Percentiles rank a stretch among this genome's conserved stretches.
Evolutionary conservation across 1,140 invertebrate genomes (phyloP).

Genomic region (Drosophila lacteicornis): DNA sequence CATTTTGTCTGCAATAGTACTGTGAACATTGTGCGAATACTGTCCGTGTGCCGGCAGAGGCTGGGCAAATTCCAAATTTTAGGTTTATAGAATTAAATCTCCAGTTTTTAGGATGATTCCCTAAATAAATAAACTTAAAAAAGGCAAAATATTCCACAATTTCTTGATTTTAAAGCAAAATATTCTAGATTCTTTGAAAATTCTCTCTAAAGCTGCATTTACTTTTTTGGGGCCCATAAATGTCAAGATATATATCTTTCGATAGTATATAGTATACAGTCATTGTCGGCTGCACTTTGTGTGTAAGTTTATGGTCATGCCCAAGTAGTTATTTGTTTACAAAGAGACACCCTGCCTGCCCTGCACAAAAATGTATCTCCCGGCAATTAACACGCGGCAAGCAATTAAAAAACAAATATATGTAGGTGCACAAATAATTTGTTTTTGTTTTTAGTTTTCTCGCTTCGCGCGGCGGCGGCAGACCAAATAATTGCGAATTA

Average conservation of each 20-base stretch:
- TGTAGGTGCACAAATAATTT: neutral
- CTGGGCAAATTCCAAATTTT: too few relatives aligned
- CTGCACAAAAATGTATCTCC: constrained; percentile 22
- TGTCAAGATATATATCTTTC: neutral
- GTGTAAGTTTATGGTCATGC: constrained; percentile 59
- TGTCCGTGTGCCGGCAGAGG: too few relatives aligned
- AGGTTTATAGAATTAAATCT: too few relatives aligned
- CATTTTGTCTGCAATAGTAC: too few relatives aligned
- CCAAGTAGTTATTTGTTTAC: constrained; percentile 28
- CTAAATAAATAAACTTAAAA: too few relatives aligned
- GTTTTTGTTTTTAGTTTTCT: constrained; percentile 13
- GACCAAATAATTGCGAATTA: constrained; percentile 55
- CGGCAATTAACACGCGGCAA: constrained; percentile 39
- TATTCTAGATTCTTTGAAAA: accelerated
- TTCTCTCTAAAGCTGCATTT: neutral
- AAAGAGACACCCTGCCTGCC: neutral
- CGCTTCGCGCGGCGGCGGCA: constrained; percentile 14
- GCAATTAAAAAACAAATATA: constrained; percentile 67
- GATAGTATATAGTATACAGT: neutral
- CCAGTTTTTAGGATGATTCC: too few relatives aligned
- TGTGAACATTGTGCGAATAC: too few relatives aligned
- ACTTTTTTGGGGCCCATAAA: neutral
- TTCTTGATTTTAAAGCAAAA: neutral
- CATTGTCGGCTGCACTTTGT: constrained; percentile 66
- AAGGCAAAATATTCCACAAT: too few relatives aligned